A percentile compares a stretch with the other conserved stretches of the same genome.
Conservation (phyloP, 2,888 invertebrate species). For the Stomorhina lunata region DNA sequence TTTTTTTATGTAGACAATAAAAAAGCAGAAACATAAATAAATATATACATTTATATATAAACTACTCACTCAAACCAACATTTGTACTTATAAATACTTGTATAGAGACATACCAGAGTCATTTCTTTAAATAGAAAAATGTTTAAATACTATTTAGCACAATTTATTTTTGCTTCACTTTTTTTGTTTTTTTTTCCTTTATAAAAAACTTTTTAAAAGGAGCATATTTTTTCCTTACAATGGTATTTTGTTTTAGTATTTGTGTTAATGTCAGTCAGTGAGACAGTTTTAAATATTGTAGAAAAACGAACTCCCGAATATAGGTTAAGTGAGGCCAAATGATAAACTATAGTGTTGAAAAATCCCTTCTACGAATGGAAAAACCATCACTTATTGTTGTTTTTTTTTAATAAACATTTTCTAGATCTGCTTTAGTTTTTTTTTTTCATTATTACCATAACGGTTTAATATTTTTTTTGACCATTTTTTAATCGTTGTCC, state of each 20-base stretch:
- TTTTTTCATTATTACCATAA: slow-evolving; percentile 20
- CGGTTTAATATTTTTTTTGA: slow-evolving; percentile 45
- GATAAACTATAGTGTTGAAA: slow-evolving; percentile 64
- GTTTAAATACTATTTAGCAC: too few relatives aligned
- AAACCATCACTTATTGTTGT: slow-evolving; percentile 48
- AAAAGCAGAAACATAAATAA: slow-evolving; percentile 33
- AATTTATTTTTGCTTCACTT: slow-evolving; percentile 30
- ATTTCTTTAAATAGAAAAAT: slow-evolving; percentile 20
- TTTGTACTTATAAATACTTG: background rate
- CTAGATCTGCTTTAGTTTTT: background rate
- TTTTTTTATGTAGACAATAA: slow-evolving; percentile 22
- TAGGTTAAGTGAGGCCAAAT: slow-evolving; percentile 66
- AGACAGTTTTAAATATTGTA: slow-evolving; percentile 34
- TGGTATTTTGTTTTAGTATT: slow-evolving; percentile 6
- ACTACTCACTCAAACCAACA: slow-evolving; percentile 33
- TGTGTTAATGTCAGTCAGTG: slow-evolving; percentile 60
- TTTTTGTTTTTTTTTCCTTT: background rate
- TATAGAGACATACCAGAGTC: background rate
- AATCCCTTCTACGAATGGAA: slow-evolving; percentile 47
- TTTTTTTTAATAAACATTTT: slow-evolving; percentile 1
- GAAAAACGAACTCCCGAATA: slow-evolving; percentile 43
- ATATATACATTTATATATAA: slow-evolving; percentile 14
- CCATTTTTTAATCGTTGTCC: slow-evolving; percentile 47
- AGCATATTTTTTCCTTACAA: background rate
- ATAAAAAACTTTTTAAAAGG: slow-evolving; percentile 19